Conservation (phyloP, 2,888 invertebrate species). For the Lasioglossum calceatum region DNA sequence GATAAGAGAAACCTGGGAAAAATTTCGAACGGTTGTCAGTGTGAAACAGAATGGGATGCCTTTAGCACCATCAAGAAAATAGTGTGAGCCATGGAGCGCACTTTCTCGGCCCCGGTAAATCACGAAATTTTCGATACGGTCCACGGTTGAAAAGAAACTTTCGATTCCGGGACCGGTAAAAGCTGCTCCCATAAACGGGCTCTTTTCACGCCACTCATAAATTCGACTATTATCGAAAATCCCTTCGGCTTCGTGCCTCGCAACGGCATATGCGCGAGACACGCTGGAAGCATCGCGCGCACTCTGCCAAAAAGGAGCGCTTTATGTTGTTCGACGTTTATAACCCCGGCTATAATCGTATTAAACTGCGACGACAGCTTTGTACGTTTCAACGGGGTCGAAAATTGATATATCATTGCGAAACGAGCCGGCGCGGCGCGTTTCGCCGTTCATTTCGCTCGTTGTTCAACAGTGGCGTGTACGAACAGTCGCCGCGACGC, state of each 20-base stretch:
- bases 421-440: not conserved
- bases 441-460: not conserved
- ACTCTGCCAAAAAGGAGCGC: slow-evolving; percentile 43
- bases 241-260: slow-evolving; percentile 45
- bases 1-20: not conserved
- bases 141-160: not conserved
- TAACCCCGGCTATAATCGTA: slow-evolving; percentile 45
- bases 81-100: not conserved
- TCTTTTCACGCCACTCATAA: slow-evolving; percentile 59
- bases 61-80: not conserved
- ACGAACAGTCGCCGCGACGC: not conserved
- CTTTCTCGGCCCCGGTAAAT: not conserved
- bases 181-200: slow-evolving; percentile 58
- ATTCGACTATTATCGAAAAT: slow-evolving; percentile 74
- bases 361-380: slow-evolving; percentile 53
- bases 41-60: not conserved
- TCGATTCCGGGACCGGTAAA: slow-evolving; percentile 41
- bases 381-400: slow-evolving; percentile 22
- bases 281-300: slow-evolving; percentile 17
- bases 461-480: not conserved
- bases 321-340: slow-evolving; percentile 55
- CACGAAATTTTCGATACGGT: not conserved
- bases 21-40: no score
- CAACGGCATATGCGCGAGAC: slow-evolving; percentile 43
- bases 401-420: slow-evolving; percentile 43